These are phyloP conservation scores for Archilochus colubris DNA, from an alignment of 2,113 vertebrate genomes.

Conservation along the genomic window DNA sequence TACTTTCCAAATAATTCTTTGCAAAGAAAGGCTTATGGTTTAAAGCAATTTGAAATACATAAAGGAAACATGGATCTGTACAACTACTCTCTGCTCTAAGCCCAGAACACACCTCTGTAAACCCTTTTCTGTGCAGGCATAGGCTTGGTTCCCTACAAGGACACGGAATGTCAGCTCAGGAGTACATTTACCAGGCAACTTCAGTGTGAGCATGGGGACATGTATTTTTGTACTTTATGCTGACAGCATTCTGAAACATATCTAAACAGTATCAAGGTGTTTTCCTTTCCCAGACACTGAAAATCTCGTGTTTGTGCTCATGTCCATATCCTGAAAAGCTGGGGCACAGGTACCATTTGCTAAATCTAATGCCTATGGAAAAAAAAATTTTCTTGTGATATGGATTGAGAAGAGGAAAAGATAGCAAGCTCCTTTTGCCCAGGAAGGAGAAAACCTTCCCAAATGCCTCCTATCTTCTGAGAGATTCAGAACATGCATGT, in stretches of 20 bases:
- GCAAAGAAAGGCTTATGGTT: background rate
- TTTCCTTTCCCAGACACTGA: background rate
- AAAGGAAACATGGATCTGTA: background rate
- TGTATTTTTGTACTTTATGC: background rate
- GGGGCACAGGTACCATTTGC: background rate
- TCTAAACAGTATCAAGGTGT: background rate
- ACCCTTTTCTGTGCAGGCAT: background rate
- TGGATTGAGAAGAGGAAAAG: background rate
- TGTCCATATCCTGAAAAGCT: background rate
- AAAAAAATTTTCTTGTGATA: background rate
- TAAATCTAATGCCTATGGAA: background rate
- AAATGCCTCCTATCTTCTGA: background rate
- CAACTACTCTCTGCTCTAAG: background rate
- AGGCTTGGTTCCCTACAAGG: background rate
- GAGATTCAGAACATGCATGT: background rate
- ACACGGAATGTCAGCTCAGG: slow-evolving; percentile 21
- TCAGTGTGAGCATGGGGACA: background rate
- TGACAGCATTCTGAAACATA: background rate
- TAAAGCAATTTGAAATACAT: slow-evolving; percentile 23
- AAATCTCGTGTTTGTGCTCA: background rate
- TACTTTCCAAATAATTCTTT: background rate
- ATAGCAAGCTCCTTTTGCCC: background rate
- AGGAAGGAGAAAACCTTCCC: background rate
- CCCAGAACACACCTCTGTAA: background rate
- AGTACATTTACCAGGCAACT: background rate